Base-by-base conservation (phyloP, 2,113 vertebrate species). In the Tachuris rubrigastra region DNA sequence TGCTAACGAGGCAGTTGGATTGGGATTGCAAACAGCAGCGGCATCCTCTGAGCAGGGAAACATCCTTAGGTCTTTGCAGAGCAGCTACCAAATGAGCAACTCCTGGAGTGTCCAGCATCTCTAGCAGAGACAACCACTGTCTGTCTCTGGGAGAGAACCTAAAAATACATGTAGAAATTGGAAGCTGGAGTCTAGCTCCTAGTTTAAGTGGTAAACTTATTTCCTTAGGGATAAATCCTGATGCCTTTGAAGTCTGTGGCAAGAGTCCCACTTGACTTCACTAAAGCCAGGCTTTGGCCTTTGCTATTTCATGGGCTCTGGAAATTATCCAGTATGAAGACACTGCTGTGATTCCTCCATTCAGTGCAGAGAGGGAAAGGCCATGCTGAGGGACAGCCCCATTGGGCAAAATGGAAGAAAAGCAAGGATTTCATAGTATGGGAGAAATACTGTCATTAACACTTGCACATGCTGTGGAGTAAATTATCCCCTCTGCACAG, bases 231-330 rank as follows among this genome's bases (percentile, higher is more conserved):
- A 69, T 94, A 85, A 91, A 90, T 68, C 52, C 47, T 81, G 60
- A 56, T 89, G 56, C 14, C 24, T 96, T 97, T 96, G 96, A 96
- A 96, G 92, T 89, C 73, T 42, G 66, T 93, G 95, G 83, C 92
- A 92, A 85, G 46, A 66, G 53, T 96, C 88, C 93, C 69, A 33
- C 44, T 94, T 82, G 71, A 62, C 21, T 87, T 90, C 3, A 22
- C 49, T 78, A 30, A 72, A 90, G 62, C 31, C 53, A n/a, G 69
- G 46, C 69, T 87, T 82, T 94, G 76, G 65, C 73, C 76, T 74
- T 90, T 67, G 59, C 31, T 81, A 2, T 85, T 93, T 63, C 39
- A 10, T 30, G 56, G 73, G 16, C 86, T 82, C 73, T 92, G 90
- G 88, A 85, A 52, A 8, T n/a, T 8, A 21, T 73, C 83, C 69